These are phyloP conservation scores for Oscheius myriophilus DNA, from an alignment of 2,888 invertebrate species.

Conservation along the genomic window DNA sequence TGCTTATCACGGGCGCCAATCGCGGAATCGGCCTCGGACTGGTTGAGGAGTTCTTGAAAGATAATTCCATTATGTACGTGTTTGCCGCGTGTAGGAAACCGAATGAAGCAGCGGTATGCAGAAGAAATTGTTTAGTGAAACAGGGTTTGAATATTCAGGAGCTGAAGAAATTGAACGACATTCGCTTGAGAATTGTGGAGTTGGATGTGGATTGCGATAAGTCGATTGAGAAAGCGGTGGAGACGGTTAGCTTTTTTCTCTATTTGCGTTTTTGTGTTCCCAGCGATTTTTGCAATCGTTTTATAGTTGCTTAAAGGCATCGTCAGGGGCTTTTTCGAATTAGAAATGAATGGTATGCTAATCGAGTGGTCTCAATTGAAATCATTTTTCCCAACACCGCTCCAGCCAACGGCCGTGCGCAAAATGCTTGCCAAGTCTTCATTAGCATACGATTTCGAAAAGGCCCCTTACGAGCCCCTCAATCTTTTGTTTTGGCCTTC, in stretches of 20 bases:
- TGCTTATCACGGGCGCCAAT: constrained; percentile 23
- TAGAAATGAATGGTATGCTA: no score
- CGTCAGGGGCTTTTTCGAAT: no score
- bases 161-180: neutral
- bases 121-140: no score
- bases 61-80: neutral
- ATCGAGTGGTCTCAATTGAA: no score
- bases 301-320: no score
- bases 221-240: constrained; percentile 15
- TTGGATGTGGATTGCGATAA: constrained; percentile 20
- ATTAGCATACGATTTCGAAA: no score
- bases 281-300: neutral
- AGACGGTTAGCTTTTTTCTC: neutral
- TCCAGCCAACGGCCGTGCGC: no score
- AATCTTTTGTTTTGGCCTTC: no score
- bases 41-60: constrained; percentile 13
- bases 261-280: neutral
- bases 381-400: no score
- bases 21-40: constrained; percentile 20
- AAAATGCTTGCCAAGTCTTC: no score
- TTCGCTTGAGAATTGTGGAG: constrained; percentile 2
- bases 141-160: neutral
- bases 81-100: constrained; percentile 1
- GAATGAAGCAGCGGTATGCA: neutral
- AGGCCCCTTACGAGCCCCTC: no score